Conservation (phyloP, 2,888 invertebrate genomes). For the Platycheirus rosarum region DNA sequence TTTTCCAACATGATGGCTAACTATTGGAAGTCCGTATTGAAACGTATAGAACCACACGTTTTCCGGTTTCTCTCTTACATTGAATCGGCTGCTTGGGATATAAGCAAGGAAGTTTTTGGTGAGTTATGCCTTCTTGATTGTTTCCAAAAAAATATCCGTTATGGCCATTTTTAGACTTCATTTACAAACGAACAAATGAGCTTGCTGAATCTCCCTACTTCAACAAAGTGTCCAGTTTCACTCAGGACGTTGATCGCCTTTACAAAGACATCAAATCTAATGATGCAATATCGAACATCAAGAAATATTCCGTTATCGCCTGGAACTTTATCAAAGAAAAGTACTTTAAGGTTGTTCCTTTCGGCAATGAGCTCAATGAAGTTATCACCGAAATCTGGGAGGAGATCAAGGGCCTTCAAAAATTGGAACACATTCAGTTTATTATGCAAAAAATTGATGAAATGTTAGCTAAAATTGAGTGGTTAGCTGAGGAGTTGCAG, state of each 20-base stretch:
- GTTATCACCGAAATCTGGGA: conserved; percentile 85
- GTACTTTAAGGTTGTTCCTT: conserved; percentile 87
- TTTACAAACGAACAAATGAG: conserved; percentile 91
- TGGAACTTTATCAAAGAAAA: conserved; percentile 87
- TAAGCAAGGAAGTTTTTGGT: conserved; percentile 88
- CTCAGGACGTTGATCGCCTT: conserved; percentile 90
- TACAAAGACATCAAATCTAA: conserved; percentile 91
- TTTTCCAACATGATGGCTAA: conserved; percentile 85
- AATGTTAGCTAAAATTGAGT: conserved; percentile 86
- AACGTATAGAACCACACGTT: conserved; percentile 90
- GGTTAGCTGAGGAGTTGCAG: conserved; percentile 90
- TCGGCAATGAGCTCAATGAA: conserved; percentile 86
- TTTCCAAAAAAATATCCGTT: conserved; percentile 29
- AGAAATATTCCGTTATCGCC: conserved; percentile 88
- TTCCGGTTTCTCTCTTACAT: conserved; percentile 90
- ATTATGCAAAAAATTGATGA: conserved; percentile 85
- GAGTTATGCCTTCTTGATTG: conserved; percentile 42
- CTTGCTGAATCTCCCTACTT: conserved; percentile 92
- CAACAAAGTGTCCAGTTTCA: conserved; percentile 90
- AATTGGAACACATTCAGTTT: conserved; percentile 85
- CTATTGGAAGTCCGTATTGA: conserved; percentile 89
- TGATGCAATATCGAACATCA: conserved; percentile 90
- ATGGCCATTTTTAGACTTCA: conserved; percentile 85
- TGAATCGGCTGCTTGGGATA: conserved; percentile 88
- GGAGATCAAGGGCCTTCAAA: conserved; percentile 85